Conservation (phyloP, 2,888 invertebrate species). For the Chymomyza caudatula region DNA sequence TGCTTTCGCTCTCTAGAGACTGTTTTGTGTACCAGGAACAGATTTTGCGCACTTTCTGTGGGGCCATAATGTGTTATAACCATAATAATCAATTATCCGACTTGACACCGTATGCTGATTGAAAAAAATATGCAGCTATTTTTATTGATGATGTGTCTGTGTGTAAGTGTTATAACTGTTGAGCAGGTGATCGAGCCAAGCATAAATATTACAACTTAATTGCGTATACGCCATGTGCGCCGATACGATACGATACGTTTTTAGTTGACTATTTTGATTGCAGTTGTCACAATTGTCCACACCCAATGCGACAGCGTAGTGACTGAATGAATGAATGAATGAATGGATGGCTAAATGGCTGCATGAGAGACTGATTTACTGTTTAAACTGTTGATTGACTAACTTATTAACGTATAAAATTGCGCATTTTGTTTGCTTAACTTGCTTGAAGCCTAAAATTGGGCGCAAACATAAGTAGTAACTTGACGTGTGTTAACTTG, state of each 20-base stretch:
- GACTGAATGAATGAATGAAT: conserved; percentile 23
- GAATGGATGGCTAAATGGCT: conserved; percentile 8
- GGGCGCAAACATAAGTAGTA: too few relatives aligned
- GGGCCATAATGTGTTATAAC: conserved; percentile 4
- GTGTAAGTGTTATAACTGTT: not conserved
- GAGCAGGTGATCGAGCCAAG: not conserved
- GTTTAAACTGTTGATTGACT: not conserved
- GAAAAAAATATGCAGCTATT: conserved; percentile 5
- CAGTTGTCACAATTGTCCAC: conserved; percentile 42
- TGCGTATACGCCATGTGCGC: conserved; percentile 5
- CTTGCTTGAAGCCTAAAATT: not conserved
- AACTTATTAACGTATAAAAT: not conserved
- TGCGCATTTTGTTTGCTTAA: not conserved
- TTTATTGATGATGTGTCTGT: conserved; percentile 23
- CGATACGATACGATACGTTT: conserved; percentile 5
- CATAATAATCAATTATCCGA: conserved; percentile 67
- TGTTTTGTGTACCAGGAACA: too few relatives aligned
- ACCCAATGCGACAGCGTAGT: conserved; percentile 14
- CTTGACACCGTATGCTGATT: conserved; percentile 35
- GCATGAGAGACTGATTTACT: conserved; percentile 1
- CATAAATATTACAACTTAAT: conserved; percentile 28
- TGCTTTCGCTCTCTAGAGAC: too few relatives aligned
- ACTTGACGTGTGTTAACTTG: too few relatives aligned
- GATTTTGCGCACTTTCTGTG: conserved; percentile 33
- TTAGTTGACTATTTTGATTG: conserved; percentile 44